Conservation (phyloP, 2,113 vertebrate genomes). For the Dunckerocampus dactyliophorus region DNA sequence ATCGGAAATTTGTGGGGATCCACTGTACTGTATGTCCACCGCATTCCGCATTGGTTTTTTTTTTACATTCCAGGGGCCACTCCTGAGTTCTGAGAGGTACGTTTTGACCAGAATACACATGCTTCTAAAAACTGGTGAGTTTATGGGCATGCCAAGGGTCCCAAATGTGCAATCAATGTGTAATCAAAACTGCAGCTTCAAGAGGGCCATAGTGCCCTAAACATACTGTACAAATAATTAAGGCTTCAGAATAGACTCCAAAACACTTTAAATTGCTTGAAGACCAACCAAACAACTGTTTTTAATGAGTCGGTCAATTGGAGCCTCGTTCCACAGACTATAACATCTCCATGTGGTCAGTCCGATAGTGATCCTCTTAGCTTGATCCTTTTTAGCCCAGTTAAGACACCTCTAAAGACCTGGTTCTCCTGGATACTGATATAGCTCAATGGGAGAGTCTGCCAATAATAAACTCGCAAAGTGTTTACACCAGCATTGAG, state of each 20-base stretch:
- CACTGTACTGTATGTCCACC: too few species aligned
- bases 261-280: neutral
- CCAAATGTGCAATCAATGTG: too few species aligned
- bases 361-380: constrained; percentile 62
- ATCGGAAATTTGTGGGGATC: too few species aligned
- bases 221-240: too few species aligned
- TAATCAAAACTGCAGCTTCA: too few species aligned
- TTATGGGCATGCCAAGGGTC: too few species aligned
- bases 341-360: constrained; percentile 38
- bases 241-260: neutral
- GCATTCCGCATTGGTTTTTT: too few species aligned
- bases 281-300: neutral
- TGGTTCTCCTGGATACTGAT: constrained; percentile 44
- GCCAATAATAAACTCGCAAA: constrained; percentile 13
- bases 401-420: constrained; percentile 55
- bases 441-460: constrained; percentile 34
- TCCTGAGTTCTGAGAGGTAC: too few species aligned
- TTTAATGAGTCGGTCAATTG: neutral
- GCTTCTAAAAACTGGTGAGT: too few species aligned
- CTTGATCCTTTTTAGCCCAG: constrained; percentile 59
- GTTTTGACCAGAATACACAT: too few species aligned
- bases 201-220: too few species aligned
- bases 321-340: constrained; percentile 3
- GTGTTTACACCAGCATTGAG: constrained; percentile 9
- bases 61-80: too few species aligned